Conservation (phyloP, 2,888 invertebrate genomes). For the Pemphredon lugubris region DNA sequence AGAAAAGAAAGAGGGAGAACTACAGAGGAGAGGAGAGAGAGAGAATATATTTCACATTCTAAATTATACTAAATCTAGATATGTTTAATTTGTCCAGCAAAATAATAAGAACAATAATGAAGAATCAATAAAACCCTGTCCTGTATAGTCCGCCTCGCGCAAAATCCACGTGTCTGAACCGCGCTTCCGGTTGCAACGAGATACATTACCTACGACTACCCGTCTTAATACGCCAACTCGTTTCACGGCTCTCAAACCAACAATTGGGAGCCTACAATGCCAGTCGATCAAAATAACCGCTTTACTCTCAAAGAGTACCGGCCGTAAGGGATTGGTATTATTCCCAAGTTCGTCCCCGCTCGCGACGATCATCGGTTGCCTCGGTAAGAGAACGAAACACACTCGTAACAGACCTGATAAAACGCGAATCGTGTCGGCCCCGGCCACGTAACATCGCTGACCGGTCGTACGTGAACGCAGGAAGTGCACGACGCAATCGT, state of each 20-base stretch:
- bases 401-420: conserved; percentile 50
- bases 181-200: too few relatives aligned
- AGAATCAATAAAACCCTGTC: too few relatives aligned
- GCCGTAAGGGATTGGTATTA: conserved; percentile 60
- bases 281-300: conserved; percentile 62
- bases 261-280: conserved; percentile 52
- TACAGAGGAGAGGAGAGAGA: too few relatives aligned
- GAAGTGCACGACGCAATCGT: conserved; percentile 13
- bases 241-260: conserved; percentile 67
- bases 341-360: conserved; percentile 69
- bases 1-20: too few relatives aligned
- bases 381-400: conserved; percentile 40
- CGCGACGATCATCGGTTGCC: conserved; percentile 71
- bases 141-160: too few relatives aligned
- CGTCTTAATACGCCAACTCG: conserved; percentile 64
- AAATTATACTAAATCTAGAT: too few relatives aligned
- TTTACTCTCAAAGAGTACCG: conserved; percentile 41
- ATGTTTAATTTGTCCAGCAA: too few relatives aligned
- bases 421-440: conserved; percentile 67
- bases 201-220: too few relatives aligned
- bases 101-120: too few relatives aligned
- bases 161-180: too few relatives aligned
- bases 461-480: background rate
- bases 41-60: too few relatives aligned
- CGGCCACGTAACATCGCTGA: conserved; percentile 46